A percentile compares a stretch with the other conserved stretches of the same genome.
phyloP scores from a whole-genome alignment of 64 coral and sea anemone species.

The Montipora foliosa region DNA sequence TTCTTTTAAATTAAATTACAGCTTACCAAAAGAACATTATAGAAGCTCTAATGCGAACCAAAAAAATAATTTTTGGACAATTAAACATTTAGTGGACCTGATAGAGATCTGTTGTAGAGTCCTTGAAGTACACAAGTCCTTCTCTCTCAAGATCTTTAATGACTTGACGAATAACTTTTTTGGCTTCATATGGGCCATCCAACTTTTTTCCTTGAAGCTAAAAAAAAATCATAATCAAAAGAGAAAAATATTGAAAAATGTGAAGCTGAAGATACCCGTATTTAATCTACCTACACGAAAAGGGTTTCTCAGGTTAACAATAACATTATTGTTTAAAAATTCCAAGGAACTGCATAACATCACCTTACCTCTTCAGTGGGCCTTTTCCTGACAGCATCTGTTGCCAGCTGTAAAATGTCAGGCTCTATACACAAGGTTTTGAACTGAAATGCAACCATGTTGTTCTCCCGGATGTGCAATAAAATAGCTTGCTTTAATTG shows the following conservation, averaged over 20 bases:
- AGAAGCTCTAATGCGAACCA: too few relatives aligned
- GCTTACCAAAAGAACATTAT: too few relatives aligned
- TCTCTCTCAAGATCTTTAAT: conserved; percentile 59
- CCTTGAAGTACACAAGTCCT: conserved; percentile 52
- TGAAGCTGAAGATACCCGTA: too few relatives aligned
- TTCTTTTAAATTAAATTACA: too few relatives aligned
- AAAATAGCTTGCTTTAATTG: conserved; percentile 54
- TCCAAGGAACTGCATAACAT: neutral
- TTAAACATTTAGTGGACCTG: conserved; percentile 14
- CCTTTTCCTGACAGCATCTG: conserved; percentile 30
- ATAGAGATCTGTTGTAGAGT: conserved; percentile 50
- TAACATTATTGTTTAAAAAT: too few relatives aligned
- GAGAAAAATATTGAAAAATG: neutral
- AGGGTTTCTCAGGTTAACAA: too few relatives aligned
- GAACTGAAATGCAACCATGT: conserved; percentile 67
- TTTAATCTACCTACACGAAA: too few relatives aligned
- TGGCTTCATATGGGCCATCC: conserved; percentile 31
- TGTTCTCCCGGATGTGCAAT: conserved; percentile 57
- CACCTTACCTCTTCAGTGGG: neutral
- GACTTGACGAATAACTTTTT: conserved; percentile 36
- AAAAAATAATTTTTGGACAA: neutral
- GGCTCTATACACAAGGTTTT: conserved; percentile 60
- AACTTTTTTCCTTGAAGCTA: conserved; percentile 8
- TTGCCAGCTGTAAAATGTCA: conserved; percentile 55
- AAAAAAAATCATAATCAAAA: neutral